Evolutionary conservation across 1,140 invertebrate genomes (phyloP), one percentile per base, ranked within the genome.

Genomic region (Diorhabda elongata): DNA sequence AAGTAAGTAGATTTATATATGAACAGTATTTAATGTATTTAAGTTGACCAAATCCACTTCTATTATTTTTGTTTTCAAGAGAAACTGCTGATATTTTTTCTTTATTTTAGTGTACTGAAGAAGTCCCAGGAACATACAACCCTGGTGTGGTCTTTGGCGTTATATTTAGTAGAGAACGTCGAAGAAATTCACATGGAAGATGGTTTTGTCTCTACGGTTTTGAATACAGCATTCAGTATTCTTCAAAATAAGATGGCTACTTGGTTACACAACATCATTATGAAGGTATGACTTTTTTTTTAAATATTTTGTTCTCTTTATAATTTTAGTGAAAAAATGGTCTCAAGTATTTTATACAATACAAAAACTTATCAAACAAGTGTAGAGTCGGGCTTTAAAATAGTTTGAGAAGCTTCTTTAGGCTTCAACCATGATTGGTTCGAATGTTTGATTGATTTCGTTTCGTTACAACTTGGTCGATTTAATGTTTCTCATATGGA

Each of bases 101-200:
- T 52, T 52, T 45, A 9, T 81, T 77, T 65, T 71, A 86, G 83
- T 71, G 82, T 83, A 73, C 80, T 84, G 68, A 84, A 70, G 52
- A 83, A 85, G 73, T 89, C 86, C 73, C 85, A 89, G 74, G 86
- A 90, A 74, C 88, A 91, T 80, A 84, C 87, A 52, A 78, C 89
- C 9, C 80, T 87, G 3, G 82, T 90, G 76, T 92, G 90, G 89
- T 84, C 87, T 44, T 77, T 90, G 47, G 84, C 87, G 58, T 91
- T 92, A 79, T 91, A 88, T 74, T 77, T 92, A 7, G 77, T 92
- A 62, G 90, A 93, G 77, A 83, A 86, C 69, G 73, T 82, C 0
- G 82, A 85, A 11, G 80, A 83, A 58, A 73, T 75, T 8, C 79
- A 81, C 61, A 74, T 81, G 2, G 83, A 83, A 60, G 69, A 79